A percentile compares a stretch with the other conserved stretches of the same genome.
phyloP scores from a whole-genome alignment of 2,888 invertebrate species.

The Hybos culiciformis region DNA sequence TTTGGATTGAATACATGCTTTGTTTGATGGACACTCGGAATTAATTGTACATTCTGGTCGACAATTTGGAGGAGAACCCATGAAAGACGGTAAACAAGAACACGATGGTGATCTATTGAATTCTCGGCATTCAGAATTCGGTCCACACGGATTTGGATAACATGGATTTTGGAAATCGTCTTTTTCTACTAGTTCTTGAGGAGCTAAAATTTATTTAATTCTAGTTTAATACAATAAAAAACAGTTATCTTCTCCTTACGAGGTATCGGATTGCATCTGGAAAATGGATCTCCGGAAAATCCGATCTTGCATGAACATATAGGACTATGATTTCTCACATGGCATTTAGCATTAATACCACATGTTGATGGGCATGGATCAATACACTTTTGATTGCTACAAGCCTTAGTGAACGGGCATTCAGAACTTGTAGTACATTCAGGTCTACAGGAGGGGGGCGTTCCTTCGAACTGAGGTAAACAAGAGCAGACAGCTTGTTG shows the following conservation, averaged over 20 bases:
- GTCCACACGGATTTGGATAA: conserved; percentile 40
- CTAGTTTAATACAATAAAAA: neutral
- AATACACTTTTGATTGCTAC: conserved; percentile 64
- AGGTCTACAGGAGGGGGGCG: conserved; percentile 62
- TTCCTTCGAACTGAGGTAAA: conserved; percentile 54
- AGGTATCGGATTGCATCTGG: conserved; percentile 44
- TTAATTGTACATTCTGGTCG: conserved; percentile 66
- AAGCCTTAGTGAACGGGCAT: conserved; percentile 59
- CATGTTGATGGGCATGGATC: conserved; percentile 69
- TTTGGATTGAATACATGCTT: conserved; percentile 59
- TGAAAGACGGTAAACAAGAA: conserved; percentile 51
- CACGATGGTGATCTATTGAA: conserved; percentile 54
- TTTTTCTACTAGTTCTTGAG: conserved; percentile 24
- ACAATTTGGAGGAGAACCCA: conserved; percentile 54
- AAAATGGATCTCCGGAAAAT: conserved; percentile 62
- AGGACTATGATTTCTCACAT: conserved; percentile 63
- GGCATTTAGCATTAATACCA: conserved; percentile 55
- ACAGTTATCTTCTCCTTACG: conserved; percentile 26
- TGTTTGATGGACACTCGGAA: conserved; percentile 51
- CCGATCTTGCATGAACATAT: conserved; percentile 59
- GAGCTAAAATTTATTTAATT: neutral
- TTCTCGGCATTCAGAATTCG: conserved; percentile 41
- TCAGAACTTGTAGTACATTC: conserved; percentile 69
- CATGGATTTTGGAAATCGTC: conserved; percentile 33
- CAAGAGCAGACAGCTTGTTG: conserved; percentile 67